Evolutionary conservation across 2,797 vertebrate genomes (phyloP), one percentile per base, ranked within the genome.

Genomic region (Phataginus tetradactyla): DNA sequence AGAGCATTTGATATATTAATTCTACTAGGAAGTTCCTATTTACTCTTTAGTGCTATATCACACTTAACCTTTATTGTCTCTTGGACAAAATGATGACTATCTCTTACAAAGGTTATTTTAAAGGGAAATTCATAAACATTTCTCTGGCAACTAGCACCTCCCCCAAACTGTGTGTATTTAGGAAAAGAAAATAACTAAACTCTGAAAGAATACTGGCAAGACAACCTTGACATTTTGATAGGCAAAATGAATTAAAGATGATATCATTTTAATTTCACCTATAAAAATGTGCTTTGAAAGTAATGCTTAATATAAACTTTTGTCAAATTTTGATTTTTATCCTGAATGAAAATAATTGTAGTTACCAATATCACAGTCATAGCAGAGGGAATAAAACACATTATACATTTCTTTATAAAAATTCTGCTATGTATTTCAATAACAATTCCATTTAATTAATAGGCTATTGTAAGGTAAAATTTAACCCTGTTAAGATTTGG

Each of bases 321-420:
- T 61, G 5, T 69, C 32, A 71, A 39, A 15, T 71, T 79, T 57
- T 86, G 27, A 80, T 34, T 75, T 86, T 93, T 74, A 61, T 72
- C 23, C 37, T 18, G 64, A 80, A 75, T 93, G 25, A 96, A 91
- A 90, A 84, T 74, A 72, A 88, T 81, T 91, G 18, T 64, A 63
- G 53, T 91, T 93, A 13, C 1, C n/a, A 61, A 11, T 86, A 69
- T 83, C 32, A 78, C 15, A 61, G n/a, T 3, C 29, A 90, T 51
- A 1, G 10, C 21, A 86, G 23, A 95, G 71, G 90, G 39, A 57
- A 92, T 51, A 55, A 78, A 93, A 93, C 1, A 93, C 1, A 69
- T 37, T 80, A 59, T 53, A 39, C 20, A 71, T 11, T 1, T 1
- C 2, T 55, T 86, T 78, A 72, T 39, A 83, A 78, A 91, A 81